Percentiles rank a stretch among this genome's conserved stretches.
Conservation (phyloP, 2,113 vertebrate species). For the Arenaria interpres region DNA sequence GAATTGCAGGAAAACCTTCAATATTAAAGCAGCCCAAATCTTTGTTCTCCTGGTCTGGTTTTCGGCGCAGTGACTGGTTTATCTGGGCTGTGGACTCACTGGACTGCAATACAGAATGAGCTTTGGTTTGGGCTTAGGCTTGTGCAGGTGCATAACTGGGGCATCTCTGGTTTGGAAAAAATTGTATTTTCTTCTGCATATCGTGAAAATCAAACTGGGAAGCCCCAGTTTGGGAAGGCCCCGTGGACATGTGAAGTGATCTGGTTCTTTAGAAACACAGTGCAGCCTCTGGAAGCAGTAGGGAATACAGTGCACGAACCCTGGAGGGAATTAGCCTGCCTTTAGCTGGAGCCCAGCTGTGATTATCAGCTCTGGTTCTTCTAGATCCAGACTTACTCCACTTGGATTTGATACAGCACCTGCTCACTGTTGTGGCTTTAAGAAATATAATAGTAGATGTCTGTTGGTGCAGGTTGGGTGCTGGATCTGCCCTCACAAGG, state of each 20-base stretch:
- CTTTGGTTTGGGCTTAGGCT: not conserved
- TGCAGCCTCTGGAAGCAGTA: not conserved
- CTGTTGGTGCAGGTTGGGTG: not conserved
- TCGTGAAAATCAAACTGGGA: not conserved
- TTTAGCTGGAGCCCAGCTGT: not conserved
- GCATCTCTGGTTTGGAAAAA: not conserved
- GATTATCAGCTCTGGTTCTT: not conserved
- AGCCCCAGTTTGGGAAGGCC: too few species aligned
- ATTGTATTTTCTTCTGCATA: not conserved
- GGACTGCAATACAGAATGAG: not conserved
- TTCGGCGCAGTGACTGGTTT: not conserved
- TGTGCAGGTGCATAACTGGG: not conserved
- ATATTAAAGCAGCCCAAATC: not conserved
- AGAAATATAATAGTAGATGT: not conserved
- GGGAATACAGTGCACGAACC: not conserved
- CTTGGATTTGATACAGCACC: not conserved
- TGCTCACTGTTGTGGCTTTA: not conserved
- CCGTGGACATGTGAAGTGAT: not conserved
- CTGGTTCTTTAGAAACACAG: not conserved
- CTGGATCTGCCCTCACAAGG: not conserved
- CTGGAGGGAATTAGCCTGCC: not conserved
- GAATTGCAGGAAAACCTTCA: not conserved
- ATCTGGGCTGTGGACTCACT: not conserved
- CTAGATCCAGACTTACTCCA: not conserved
- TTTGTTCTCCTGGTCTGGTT: not conserved